A percentile compares a stretch with the other conserved stretches of the same genome.
Evolutionary conservation across 2,797 vertebrate species (phyloP).

Genomic region (Oceanodroma leucorhoa): DNA sequence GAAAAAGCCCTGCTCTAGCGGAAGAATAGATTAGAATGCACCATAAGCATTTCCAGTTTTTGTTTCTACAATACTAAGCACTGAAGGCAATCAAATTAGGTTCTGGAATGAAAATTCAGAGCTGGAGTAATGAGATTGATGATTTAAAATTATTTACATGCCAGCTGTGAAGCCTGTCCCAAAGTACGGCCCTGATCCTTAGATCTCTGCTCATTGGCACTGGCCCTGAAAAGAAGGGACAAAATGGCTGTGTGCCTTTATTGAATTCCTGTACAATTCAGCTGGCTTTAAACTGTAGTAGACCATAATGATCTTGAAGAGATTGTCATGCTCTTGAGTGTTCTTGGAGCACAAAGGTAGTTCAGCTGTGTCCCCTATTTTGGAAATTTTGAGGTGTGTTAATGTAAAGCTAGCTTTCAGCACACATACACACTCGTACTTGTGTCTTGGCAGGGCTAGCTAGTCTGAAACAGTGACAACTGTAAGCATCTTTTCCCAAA

Average conservation of each 20-base stretch:
- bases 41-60: not conserved
- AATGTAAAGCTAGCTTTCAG: not conserved
- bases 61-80: not conserved
- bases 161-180: not conserved
- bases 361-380: not conserved
- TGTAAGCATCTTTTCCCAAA: not conserved
- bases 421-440: not conserved
- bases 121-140: not conserved
- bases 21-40: not conserved
- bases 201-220: not conserved
- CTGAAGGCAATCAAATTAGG: not conserved
- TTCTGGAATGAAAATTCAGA: not conserved
- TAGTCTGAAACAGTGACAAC: not conserved
- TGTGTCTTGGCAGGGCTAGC: not conserved
- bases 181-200: not conserved
- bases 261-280: not conserved
- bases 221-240: not conserved
- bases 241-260: not conserved
- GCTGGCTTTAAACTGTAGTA: not conserved
- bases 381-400: not conserved
- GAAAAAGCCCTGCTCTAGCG: not conserved
- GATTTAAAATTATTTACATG: not conserved
- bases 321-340: not conserved
- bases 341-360: not conserved
- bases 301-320: not conserved